phyloP scores from a whole-genome alignment of 2,113 vertebrate species.

The Xiphophorus maculatus region DNA sequence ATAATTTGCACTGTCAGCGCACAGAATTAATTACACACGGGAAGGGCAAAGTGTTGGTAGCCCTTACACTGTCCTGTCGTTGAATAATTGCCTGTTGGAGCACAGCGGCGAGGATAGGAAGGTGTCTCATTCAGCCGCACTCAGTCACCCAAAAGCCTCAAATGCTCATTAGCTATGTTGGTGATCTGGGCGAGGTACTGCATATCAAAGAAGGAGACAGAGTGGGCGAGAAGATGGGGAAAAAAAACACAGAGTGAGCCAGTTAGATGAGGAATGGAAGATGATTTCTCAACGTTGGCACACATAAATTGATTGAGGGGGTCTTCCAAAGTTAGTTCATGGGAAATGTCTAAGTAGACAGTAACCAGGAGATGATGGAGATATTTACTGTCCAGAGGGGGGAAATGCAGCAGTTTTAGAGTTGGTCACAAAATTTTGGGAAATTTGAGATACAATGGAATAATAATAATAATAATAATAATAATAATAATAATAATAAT shows the following conservation, averaged over 20 bases:
- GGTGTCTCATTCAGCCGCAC: conserved; percentile 12
- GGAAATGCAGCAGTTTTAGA: no score
- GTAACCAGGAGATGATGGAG: not conserved
- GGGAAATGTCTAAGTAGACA: no score
- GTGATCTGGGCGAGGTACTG: conserved; percentile 2
- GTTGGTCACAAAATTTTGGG: no score
- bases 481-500: no score
- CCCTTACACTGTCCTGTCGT: conserved; percentile 33
- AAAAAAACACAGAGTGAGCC: conserved; percentile 6
- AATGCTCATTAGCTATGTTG: conserved; percentile 51
- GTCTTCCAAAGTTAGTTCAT: no score
- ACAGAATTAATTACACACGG: conserved; percentile 48
- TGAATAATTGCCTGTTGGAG: conserved; percentile 52
- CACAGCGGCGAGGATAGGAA: conserved; percentile 8
- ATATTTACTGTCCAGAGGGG: not conserved
- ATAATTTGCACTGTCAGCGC: conserved; percentile 31
- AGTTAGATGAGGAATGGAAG: not conserved
- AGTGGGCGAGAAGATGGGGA: not conserved
- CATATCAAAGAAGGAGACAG: conserved; percentile 34
- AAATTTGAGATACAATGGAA: no score
- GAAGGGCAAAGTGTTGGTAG: conserved; percentile 35
- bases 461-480: no score
- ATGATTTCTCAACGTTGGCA: no score
- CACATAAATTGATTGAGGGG: no score
- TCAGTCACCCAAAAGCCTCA: conserved; percentile 31